Evolutionary conservation across 2,888 invertebrate species (phyloP).

Genomic region (Caenorhabditis sp.): DNA sequence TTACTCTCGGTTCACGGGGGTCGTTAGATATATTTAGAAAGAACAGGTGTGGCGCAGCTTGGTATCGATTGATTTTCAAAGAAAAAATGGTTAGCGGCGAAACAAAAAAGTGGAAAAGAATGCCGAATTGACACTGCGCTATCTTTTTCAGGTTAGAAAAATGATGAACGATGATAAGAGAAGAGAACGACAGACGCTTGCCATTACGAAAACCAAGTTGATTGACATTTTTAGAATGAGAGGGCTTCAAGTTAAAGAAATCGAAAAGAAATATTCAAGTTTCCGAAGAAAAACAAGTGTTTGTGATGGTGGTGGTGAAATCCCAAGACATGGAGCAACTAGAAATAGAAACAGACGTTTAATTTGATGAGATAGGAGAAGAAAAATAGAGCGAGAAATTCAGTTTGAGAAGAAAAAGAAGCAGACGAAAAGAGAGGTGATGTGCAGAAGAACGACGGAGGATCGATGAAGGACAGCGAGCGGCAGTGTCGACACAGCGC

Average conservation of each 20-base stretch:
- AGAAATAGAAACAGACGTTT: conserved; percentile 48
- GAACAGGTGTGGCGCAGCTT: background rate
- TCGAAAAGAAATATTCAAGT: no score
- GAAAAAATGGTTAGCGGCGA: background rate
- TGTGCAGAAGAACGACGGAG: conserved; percentile 10
- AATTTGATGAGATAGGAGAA: conserved; percentile 53
- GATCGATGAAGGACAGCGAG: conserved; percentile 44
- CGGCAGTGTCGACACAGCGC: conserved; percentile 16
- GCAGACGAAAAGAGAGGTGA: conserved; percentile 21
- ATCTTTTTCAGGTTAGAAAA: background rate
- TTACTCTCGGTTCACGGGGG: conserved; percentile 17
- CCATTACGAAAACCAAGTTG: background rate
- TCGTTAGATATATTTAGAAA: background rate
- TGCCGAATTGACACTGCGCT: background rate
- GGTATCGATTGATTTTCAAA: conserved; percentile 20
- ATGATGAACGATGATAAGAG: conserved; percentile 15
- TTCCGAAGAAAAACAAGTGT: conserved; percentile 9
- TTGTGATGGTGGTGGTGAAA: conserved; percentile 32
- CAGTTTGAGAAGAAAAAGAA: conserved; percentile 41
- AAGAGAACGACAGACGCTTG: conserved; percentile 25
- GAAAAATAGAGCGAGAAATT: conserved; percentile 24
- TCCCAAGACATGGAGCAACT: conserved; percentile 3
- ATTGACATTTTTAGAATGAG: background rate
- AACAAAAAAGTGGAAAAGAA: background rate
- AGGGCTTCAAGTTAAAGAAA: no score